These are phyloP conservation scores for Amphiduros pacificus DNA, from an alignment of 2,888 invertebrate genomes.

Conservation along the genomic window DNA sequence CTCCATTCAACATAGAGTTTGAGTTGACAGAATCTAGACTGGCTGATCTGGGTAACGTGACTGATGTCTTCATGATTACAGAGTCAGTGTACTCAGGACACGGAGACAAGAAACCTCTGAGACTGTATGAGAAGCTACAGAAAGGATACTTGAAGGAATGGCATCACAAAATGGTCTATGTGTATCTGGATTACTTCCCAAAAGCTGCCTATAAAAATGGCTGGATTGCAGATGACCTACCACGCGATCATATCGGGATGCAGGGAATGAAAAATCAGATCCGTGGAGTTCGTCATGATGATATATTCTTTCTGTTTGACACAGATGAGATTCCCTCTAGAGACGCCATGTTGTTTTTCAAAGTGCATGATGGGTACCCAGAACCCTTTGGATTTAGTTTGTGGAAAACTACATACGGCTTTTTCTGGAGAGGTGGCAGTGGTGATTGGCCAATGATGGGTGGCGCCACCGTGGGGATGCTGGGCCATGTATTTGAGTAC, in stretches of 20 bases:
- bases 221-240: background rate
- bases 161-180: background rate
- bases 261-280: background rate
- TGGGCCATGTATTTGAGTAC: background rate
- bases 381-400: background rate
- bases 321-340: background rate
- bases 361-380: background rate
- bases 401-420: background rate
- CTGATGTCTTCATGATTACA: background rate
- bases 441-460: background rate
- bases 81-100: background rate
- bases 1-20: background rate
- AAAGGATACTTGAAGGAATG: background rate
- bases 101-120: background rate
- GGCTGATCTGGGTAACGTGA: background rate
- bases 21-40: background rate
- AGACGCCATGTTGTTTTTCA: background rate
- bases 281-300: background rate
- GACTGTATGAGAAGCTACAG: background rate
- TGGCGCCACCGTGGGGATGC: background rate
- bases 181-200: background rate
- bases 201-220: background rate
- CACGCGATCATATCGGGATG: background rate
- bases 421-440: background rate
- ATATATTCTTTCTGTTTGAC: background rate